Conservation (phyloP, 2,113 vertebrate species). For the Eudyptes chrysolophus region DNA sequence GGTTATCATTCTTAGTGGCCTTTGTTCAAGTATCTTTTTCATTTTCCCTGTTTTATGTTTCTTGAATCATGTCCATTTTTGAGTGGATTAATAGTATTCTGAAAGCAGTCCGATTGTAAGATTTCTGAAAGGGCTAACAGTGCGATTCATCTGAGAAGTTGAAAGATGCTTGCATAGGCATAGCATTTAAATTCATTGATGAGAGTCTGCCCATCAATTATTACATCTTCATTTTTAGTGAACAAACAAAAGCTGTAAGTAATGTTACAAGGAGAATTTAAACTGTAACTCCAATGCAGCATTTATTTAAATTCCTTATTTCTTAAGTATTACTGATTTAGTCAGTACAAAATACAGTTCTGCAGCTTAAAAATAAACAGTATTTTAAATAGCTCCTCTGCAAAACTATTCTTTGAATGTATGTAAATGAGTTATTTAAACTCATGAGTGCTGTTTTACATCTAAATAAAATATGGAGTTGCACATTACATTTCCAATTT, state of each 20-base stretch:
- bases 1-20: constrained; percentile 50
- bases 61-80: constrained; percentile 35
- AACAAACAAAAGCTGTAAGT: constrained; percentile 27
- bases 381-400: constrained; percentile 33
- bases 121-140: constrained; percentile 40
- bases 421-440: constrained; percentile 63
- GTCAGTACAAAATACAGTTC: constrained; percentile 13
- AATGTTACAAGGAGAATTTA: constrained; percentile 6
- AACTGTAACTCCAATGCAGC: background rate
- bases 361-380: constrained; percentile 39
- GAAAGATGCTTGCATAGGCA: background rate
- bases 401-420: constrained; percentile 38
- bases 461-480: constrained; percentile 67
- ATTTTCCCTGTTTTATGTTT: constrained; percentile 31
- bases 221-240: constrained; percentile 17
- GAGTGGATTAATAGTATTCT: constrained; percentile 15
- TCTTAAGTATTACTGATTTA: constrained; percentile 26
- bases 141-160: background rate
- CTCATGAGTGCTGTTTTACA: constrained; percentile 30
- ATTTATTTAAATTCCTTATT: background rate
- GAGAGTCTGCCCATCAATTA: constrained; percentile 31
- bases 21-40: constrained; percentile 36
- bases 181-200: background rate
- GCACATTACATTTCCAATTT: constrained; percentile 59
- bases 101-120: background rate